Percentiles rank a stretch among this genome's conserved stretches.
Evolutionary conservation across 2,113 vertebrate genomes (phyloP).

Genomic region (Anhinga anhinga): DNA sequence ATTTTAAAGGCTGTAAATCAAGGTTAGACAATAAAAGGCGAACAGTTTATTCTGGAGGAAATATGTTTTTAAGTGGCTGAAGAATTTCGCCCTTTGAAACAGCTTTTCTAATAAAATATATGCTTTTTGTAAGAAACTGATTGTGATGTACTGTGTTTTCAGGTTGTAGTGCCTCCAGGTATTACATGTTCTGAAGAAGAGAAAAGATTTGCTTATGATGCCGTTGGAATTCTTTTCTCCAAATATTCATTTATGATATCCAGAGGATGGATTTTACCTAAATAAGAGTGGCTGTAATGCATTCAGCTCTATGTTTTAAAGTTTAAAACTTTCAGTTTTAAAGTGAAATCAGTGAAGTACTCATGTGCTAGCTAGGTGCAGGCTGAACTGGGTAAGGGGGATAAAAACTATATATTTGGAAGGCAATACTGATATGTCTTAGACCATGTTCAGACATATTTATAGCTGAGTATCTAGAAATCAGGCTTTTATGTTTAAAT

Average conservation of each 20-base stretch:
- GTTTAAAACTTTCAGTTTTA: too few species aligned
- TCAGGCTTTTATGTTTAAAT: background rate
- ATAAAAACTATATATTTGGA: rapidly evolving
- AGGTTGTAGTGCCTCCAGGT: background rate
- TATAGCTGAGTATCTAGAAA: background rate
- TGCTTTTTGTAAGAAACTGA: rapidly evolving
- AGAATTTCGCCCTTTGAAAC: background rate
- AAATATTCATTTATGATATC: rapidly evolving
- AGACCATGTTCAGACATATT: background rate
- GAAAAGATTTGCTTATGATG: background rate
- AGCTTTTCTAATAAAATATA: background rate
- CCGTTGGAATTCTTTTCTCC: background rate
- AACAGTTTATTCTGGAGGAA: background rate
- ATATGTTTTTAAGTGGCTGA: background rate
- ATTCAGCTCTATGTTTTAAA: background rate
- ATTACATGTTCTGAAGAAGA: background rate
- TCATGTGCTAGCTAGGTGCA: rapidly evolving
- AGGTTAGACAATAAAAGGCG: background rate
- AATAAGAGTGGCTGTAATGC: background rate
- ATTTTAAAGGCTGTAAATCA: background rate
- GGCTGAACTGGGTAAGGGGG: background rate
- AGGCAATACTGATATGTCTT: background rate
- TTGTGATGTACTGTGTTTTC: rapidly evolving
- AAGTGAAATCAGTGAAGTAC: background rate
- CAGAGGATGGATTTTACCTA: background rate